Conservation (phyloP, 2,888 invertebrate species). For the Amblyteles armatorius region DNA sequence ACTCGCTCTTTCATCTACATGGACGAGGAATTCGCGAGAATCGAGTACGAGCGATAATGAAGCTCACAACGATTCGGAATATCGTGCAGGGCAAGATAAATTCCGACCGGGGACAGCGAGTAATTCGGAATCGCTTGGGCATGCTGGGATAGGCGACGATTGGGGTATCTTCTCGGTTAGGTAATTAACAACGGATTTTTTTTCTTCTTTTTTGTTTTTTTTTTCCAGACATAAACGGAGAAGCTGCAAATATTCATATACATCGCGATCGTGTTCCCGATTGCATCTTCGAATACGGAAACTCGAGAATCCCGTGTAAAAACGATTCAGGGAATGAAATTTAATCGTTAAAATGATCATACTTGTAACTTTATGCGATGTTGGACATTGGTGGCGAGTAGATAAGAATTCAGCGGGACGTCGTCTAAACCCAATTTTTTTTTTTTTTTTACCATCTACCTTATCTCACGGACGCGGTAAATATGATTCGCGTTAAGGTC, state of each 20-base stretch:
- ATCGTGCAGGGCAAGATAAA: constrained; percentile 1
- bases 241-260: constrained; percentile 30
- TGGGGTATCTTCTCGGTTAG: background rate
- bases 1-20: background rate
- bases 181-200: background rate
- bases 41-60: background rate
- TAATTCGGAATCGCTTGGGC: background rate
- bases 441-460: background rate
- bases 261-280: constrained; percentile 20
- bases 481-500: background rate
- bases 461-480: background rate
- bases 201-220: background rate
- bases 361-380: constrained; percentile 5
- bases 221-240: background rate
- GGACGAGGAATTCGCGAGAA: background rate
- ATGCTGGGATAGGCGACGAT: background rate
- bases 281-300: constrained; percentile 17
- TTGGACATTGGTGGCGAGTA: background rate
- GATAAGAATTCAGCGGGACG: background rate
- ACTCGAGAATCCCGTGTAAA: background rate
- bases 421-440: background rate
- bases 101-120: background rate
- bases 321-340: background rate
- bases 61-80: background rate
- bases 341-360: background rate